Evolutionary conservation across 2,888 invertebrate genomes (phyloP).

Genomic region (Peribatodes rhomboidaria): DNA sequence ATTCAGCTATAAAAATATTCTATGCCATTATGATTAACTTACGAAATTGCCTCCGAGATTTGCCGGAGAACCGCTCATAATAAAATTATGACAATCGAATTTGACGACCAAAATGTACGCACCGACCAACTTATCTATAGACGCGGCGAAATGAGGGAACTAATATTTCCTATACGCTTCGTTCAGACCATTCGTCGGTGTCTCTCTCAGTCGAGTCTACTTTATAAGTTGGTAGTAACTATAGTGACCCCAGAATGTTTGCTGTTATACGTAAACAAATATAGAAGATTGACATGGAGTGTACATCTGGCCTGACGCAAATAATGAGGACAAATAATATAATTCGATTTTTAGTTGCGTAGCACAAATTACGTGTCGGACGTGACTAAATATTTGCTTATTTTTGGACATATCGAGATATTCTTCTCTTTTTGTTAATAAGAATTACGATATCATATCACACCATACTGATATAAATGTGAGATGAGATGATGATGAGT

Average conservation of each 20-base stretch:
- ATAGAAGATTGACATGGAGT: constrained; percentile 82
- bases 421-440: too few species aligned
- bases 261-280: constrained; percentile 84
- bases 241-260: constrained; percentile 82
- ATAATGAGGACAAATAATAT: constrained; percentile 84
- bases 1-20: constrained; percentile 40
- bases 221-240: constrained; percentile 44
- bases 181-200: background rate
- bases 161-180: background rate
- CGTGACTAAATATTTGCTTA: constrained; percentile 38
- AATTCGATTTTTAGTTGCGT: constrained; percentile 79
- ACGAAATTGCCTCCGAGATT: constrained; percentile 61
- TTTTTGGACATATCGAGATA: constrained; percentile 1
- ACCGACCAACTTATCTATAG: constrained; percentile 4
- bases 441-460: too few species aligned
- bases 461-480: too few species aligned
- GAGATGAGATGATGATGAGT: too few species aligned
- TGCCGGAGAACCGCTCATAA: constrained; percentile 58
- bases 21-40: constrained; percentile 51
- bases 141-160: background rate
- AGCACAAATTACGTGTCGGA: constrained; percentile 72
- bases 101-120: constrained; percentile 66
- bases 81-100: constrained; percentile 80
- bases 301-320: constrained; percentile 86
- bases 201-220: background rate